Evolutionary conservation across 2,888 invertebrate species (phyloP).

Genomic region (Trypoxylon attenuatum): DNA sequence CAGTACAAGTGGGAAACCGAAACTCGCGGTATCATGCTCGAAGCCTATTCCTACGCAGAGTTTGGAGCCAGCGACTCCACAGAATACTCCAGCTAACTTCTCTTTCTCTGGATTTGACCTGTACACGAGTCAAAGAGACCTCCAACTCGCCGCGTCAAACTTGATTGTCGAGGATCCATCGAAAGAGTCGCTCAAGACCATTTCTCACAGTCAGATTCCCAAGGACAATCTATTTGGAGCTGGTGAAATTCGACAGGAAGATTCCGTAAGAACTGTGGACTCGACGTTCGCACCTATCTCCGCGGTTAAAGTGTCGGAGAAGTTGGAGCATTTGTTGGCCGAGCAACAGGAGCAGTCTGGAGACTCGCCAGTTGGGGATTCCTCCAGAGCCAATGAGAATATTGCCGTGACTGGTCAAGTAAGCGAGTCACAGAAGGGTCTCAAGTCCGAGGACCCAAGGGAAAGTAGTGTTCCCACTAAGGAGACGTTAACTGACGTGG

Average conservation of each 20-base stretch:
- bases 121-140: constrained; percentile 43
- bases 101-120: constrained; percentile 57
- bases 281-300: constrained; percentile 61
- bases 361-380: background rate
- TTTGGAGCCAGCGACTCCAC: constrained; percentile 67
- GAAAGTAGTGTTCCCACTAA: constrained; percentile 49
- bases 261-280: background rate
- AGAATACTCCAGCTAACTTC: constrained; percentile 68
- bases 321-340: constrained; percentile 65
- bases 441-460: constrained; percentile 31
- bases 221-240: background rate
- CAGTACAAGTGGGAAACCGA: constrained; percentile 1
- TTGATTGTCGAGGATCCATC: constrained; percentile 6
- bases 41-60: constrained; percentile 60
- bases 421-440: background rate
- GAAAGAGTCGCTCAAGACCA: background rate
- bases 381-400: constrained; percentile 1
- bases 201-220: background rate
- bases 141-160: background rate
- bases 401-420: background rate
- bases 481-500: constrained; percentile 25
- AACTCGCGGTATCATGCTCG: constrained; percentile 36
- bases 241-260: background rate
- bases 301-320: constrained; percentile 66
- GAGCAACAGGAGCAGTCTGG: constrained; percentile 58